Conservation (phyloP, 2,797 vertebrate species). For the Catostomus latipinnis region DNA sequence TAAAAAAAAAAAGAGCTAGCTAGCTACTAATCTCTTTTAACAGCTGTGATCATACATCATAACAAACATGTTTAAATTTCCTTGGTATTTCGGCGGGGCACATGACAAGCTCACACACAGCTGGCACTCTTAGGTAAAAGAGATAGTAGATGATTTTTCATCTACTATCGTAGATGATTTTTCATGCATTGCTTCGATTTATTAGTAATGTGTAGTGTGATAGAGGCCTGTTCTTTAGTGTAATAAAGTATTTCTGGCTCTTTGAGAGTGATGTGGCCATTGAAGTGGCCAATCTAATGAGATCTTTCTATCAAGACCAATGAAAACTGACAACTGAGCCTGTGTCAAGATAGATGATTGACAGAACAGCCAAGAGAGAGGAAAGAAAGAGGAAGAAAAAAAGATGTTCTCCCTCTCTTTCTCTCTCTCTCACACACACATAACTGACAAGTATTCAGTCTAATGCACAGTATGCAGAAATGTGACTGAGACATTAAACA, state of each 20-base stretch:
- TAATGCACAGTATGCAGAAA: neutral
- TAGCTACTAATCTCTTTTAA: slow-evolving; percentile 27
- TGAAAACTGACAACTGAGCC: slow-evolving; percentile 15
- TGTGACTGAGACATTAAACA: neutral
- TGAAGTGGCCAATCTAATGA: slow-evolving; percentile 21
- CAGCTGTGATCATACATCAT: slow-evolving; percentile 20
- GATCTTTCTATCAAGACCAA: slow-evolving; percentile 2
- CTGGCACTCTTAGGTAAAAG: neutral
- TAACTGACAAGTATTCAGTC: slow-evolving; percentile 9
- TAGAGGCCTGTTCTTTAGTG: neutral
- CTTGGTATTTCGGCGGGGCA: slow-evolving; percentile 5
- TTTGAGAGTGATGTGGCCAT: neutral
- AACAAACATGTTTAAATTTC: neutral
- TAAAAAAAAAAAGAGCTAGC: neutral
- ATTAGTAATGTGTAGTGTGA: neutral
- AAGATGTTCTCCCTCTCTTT: neutral
- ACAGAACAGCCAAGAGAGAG: neutral
- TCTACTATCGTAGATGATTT: neutral
- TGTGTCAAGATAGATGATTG: neutral
- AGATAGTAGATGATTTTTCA: too few species aligned
- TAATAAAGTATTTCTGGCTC: slow-evolving; percentile 4
- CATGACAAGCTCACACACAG: neutral
- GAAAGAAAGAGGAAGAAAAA: neutral
- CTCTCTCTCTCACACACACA: neutral
- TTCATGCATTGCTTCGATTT: neutral